Evolutionary conservation across 2,113 vertebrate species (phyloP), one percentile per base, ranked within the genome.

Genomic region (Gnathonemus longibarbis): DNA sequence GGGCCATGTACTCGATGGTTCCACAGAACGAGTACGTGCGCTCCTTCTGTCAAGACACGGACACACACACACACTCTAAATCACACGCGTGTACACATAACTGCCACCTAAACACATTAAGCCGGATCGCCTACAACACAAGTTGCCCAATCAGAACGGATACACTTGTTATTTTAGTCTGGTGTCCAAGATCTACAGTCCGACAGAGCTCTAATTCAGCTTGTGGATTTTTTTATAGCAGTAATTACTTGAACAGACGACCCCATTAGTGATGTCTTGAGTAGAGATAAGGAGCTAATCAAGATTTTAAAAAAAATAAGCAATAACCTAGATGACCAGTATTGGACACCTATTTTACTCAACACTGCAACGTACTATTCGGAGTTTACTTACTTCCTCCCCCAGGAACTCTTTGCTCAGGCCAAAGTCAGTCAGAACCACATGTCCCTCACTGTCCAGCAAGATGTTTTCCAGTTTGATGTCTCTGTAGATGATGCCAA

Each of bases 1-100:
- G 98, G 17, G 98, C 98, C 98, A 98, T 98, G 94, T 98, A 98
- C 92, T 98, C 97, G 0, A 98, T 98, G 53, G 98, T 98, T 89
- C 98, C 98, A 42, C 98, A 98, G 94, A 98, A 98, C 2, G 97
- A 98, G 93, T 97, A 98, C 2, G 98, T 98, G 89, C 98, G 95
- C 89, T 97, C 97, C 92, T 96, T 97, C 98, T 98, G 92, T 49
- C 77, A 58, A 90, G 27, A 35, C 3, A 45, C 1, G 48, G 27
- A 24, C 0, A 84, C 24, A 56, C 19, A 52, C 56, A n/a, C 39
- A 39, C 21, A 31, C 56, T 19, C 39, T 66, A 27, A 2, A 39
- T 31, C 56, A 58, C 35, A 89, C 50, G 58, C 85, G 53, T 21
- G 5, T 17, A 74, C 66, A 49, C 42, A 53, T 13, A 49, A 19